Base-by-base conservation (phyloP, 1,140 invertebrate species). In the Lepidurus packardi region DNA sequence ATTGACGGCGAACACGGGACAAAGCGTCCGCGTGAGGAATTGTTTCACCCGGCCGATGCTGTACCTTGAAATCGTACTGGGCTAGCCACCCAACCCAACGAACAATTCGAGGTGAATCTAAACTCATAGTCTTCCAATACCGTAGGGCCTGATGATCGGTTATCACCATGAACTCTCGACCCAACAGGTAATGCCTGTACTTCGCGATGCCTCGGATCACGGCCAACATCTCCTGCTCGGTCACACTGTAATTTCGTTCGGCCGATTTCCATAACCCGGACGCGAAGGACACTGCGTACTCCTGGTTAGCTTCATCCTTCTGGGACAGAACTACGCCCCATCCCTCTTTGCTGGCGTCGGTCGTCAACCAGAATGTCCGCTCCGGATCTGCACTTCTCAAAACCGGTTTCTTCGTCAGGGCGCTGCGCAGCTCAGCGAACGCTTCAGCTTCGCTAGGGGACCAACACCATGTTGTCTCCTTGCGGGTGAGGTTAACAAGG, bases 141-240 rank as follows among this genome's bases (percentile, higher is more conserved):
- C 80, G 78, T 7, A 89, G 79, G 0, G 86, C 85, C 80, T 83
- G 82, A 80, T 89, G 82, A 78, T 85, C 82, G 9, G 82, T 83
- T 41, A 85, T 80, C 3, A 86, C 79, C 3, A 80, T 80, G 78
- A 87, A 87, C 41, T 81, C 53, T 0, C 82, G 73, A 1, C 83
- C 79, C 65, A 77, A 82, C 2, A 87, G 73, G 80, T 86, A 89
- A 8, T 83, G 81, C 45, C 84, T 80, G 79, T 86, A 87, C 75
- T 86, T 84, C 77, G 85, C 81, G 34, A 85, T 81, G 1, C 83
- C 82, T 81, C 82, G 86, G 13, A 85, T 82, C 10, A 86, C 80
- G 6, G 83, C 85, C 21, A 86, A 77, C 24, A 80, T 82, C 80
- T 87, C 85, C 43, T 82, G 80, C 81, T 89, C 86, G 42, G 82